Evolutionary conservation across 2,888 invertebrate species (phyloP), one percentile per base, ranked within the genome.

Genomic region (Hypomecis atomaria): DNA sequence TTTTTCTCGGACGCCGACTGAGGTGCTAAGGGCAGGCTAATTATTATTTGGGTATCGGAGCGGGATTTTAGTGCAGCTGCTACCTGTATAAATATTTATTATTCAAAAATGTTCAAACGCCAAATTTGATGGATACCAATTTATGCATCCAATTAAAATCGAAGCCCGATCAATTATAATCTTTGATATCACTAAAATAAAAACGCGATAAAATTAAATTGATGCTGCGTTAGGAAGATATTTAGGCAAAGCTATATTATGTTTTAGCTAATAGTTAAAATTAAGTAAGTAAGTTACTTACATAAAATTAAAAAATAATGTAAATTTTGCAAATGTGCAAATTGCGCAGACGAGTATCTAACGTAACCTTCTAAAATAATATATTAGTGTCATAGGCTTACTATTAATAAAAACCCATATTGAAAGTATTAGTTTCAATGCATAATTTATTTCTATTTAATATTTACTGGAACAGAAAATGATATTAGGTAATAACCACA

Each of bases 1-100:
- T 90, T 91, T 90, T 90, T 88, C 87, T 86, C 80, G 80, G 71
- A 82, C 84, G 83, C 87, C 87, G 87, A 85, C 88, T 82, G 87
- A 92, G 92, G 92, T 92, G 92, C 92, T 91, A 92, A 92, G 91
- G 92, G 90, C 89, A 89, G 90, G 84, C 90, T 92, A 92, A 92
- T 92, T 91, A 92, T 90, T 92, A 90, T 92, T 92, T 90, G 92
- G 91, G 91, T 89, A 89, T 89, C 88, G 79, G 87, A 87, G 83
- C 86, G 88, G 78, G 89, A 87, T 88, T 88, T 90, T 90, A 90
- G 87, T 89, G 87, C 92, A 92, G 90, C 92, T 92, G 92, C 92
- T 92, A 92, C 92, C 92, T 92, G 92, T 91, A 89, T 90, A 89
- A 92, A 92, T 91, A 92, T 92, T 92, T 92, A 91, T 90, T 90